Evolutionary conservation across 1,140 invertebrate species (phyloP), one percentile per base, ranked within the genome.

Genomic region (Drosophila nikananu): DNA sequence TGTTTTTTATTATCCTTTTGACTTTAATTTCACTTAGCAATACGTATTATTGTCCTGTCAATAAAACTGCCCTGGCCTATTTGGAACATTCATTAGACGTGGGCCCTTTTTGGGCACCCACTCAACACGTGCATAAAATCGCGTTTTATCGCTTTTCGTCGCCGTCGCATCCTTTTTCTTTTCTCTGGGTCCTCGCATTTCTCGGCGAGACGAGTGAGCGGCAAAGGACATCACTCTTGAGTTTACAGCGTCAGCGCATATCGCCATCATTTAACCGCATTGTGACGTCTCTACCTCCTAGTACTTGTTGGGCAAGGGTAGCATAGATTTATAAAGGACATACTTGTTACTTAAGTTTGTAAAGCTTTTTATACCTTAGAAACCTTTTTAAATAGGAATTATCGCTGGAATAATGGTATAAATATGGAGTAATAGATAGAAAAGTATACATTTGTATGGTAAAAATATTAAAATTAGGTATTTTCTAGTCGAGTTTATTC

Each of bases 111-210:
- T 60, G 46, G 51, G 51, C 74, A 67, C 35, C 58, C 35, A 57
- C 42, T 67, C 58, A 60, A 80, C 78, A 82, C 66, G 83, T 79
- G 82, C 82, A 89, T 72, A 83, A 81, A 90, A 91, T 90, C 86
- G 86, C 82, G 86, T 80, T 90, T 86, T 80, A 80, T 77, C 57
- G 61, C 41, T 83, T 84, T 80, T 66, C 81, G 81, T 86, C 76
- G 60, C 80, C 61, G 51, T 51, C 59, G 66, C 77, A 81, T 67
- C 63, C 67, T 70, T 66, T 70, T 25, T 19, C 48, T 64, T 61
- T 58, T 67, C 54, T 63, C 35, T 76, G 55, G 51, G 62, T 46
- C 49, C 75, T 72, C 64, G 78, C 66, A 71, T 67, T 76, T 41
- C 55, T 75, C 62, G 51, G 58, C 81, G 74, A 55, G 32, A 72